phyloP scores from a whole-genome alignment of 2,797 vertebrate genomes.

The Craterocephalus amniculus region DNA sequence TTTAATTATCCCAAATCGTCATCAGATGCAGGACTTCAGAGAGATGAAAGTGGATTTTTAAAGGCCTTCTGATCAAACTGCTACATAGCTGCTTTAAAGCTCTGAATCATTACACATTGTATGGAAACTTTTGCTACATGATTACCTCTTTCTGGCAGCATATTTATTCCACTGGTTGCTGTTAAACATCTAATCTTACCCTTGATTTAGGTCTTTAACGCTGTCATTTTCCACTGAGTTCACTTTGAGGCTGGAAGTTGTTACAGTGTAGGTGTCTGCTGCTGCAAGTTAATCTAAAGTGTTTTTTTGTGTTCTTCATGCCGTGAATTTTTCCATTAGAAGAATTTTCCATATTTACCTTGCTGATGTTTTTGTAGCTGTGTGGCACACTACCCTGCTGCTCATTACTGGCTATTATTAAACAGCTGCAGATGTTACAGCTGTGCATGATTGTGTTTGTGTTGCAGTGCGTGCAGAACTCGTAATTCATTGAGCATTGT shows the following conservation, averaged over 20 bases:
- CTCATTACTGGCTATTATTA: conserved; percentile 62
- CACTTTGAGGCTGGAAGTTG: conserved; percentile 26
- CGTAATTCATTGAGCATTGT: conserved; percentile 13
- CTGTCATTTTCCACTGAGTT: conserved; percentile 29
- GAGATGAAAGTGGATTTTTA: background rate
- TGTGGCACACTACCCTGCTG: conserved; percentile 51
- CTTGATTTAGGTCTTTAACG: conserved; percentile 13
- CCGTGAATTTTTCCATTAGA: conserved; percentile 76
- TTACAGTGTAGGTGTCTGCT: conserved; percentile 26
- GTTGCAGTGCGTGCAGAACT: conserved; percentile 8
- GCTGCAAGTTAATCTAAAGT: background rate
- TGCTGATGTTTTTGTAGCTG: conserved; percentile 56
- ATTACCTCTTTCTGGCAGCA: background rate
- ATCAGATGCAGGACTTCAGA: background rate
- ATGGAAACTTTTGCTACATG: background rate
- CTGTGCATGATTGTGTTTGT: conserved; percentile 36
- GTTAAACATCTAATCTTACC: background rate
- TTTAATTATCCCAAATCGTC: background rate
- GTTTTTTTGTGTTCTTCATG: conserved; percentile 54
- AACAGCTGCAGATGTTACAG: conserved; percentile 69
- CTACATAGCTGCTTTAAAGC: background rate
- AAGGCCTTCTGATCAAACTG: background rate
- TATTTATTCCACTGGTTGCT: conserved; percentile 7
- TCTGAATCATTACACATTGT: background rate
- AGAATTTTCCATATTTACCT: conserved; percentile 75